Percentiles rank a stretch among this genome's conserved stretches.
Conservation (phyloP, 2,797 vertebrate genomes). For the Poeciliopsis gracilis region DNA sequence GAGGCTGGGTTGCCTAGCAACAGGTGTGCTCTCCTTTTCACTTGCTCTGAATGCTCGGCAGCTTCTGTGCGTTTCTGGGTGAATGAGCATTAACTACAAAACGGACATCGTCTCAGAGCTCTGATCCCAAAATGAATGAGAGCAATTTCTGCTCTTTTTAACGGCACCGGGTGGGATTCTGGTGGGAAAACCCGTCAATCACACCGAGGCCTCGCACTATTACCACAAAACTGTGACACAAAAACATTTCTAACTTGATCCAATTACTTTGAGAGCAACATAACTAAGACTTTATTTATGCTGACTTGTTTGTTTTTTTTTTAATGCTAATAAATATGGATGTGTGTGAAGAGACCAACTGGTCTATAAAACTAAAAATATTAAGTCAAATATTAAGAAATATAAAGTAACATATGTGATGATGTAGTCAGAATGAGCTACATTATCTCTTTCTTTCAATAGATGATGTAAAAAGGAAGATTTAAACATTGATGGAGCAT, state of each 20-base stretch:
- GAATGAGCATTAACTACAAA: constrained; percentile 41
- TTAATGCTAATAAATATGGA: background rate
- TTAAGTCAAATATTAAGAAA: background rate
- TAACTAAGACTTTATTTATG: background rate
- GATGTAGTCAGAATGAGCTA: background rate
- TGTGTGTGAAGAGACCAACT: background rate
- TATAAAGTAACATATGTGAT: background rate
- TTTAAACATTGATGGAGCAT: background rate
- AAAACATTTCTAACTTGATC: background rate
- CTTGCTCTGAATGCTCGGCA: constrained; percentile 60
- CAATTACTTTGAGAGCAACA: background rate
- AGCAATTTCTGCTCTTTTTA: background rate
- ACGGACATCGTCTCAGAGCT: constrained; percentile 50
- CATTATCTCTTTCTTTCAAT: background rate
- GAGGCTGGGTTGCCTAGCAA: constrained; percentile 81
- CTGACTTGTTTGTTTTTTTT: background rate
- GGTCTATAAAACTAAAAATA: background rate
- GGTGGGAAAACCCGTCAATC: background rate
- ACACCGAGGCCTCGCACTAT: background rate
- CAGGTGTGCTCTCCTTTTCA: constrained; percentile 75
- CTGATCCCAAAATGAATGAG: constrained; percentile 30
- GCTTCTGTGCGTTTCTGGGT: constrained; percentile 40
- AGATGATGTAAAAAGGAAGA: background rate
- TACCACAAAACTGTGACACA: background rate
- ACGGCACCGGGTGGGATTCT: background rate